These are phyloP conservation scores for Scrobipalpa costella DNA, from an alignment of 2,888 invertebrate species.

Conservation along the genomic window DNA sequence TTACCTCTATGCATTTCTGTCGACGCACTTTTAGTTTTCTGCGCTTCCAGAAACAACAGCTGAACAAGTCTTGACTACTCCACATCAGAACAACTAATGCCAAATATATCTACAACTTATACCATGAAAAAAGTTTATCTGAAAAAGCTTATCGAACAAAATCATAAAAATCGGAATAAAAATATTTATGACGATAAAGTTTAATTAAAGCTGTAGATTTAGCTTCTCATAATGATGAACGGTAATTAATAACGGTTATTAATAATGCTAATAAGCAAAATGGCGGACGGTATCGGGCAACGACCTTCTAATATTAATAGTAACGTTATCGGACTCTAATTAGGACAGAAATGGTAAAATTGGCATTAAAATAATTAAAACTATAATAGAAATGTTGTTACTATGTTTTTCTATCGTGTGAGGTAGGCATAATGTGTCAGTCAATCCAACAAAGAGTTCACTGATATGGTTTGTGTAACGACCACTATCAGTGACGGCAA, in stretches of 20 bases:
- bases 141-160: slow-evolving; percentile 1
- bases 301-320: background rate
- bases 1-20: slow-evolving; percentile 21
- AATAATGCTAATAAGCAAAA: slow-evolving; percentile 2
- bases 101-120: background rate
- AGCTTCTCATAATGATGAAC: background rate
- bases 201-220: slow-evolving; percentile 8
- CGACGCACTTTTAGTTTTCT: slow-evolving; percentile 1
- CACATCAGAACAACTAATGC: slow-evolving; percentile 19
- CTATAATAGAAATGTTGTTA: background rate
- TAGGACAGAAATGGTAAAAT: background rate
- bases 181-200: background rate
- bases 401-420: too few relatives aligned
- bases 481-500: too few relatives aligned
- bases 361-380: background rate
- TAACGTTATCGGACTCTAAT: slow-evolving; percentile 15
- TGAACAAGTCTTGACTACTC: slow-evolving; percentile 5
- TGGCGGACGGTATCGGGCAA: slow-evolving; percentile 6
- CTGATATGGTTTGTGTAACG: too few relatives aligned
- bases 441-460: too few relatives aligned
- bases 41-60: slow-evolving; percentile 16
- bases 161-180: slow-evolving; percentile 9
- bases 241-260: slow-evolving; percentile 9
- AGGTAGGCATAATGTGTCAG: too few relatives aligned
- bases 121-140: slow-evolving; percentile 7